A percentile compares a stretch with the other conserved stretches of the same genome.
These are phyloP conservation scores for Gymnosoma rotundatum DNA, from an alignment of 2,888 invertebrate genomes.

Conservation along the genomic window DNA sequence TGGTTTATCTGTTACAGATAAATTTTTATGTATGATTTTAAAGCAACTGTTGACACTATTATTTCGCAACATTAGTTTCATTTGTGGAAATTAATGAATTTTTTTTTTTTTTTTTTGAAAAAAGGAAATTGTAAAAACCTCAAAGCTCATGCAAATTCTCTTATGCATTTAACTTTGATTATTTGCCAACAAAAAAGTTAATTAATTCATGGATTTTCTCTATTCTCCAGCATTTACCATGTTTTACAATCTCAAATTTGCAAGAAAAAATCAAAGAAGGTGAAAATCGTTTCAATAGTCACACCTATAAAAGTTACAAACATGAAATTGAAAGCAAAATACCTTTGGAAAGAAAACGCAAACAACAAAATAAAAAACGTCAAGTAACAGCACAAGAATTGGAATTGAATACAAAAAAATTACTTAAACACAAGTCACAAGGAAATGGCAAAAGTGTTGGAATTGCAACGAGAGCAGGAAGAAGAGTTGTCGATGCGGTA, in stretches of 20 bases:
- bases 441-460: conserved; percentile 26
- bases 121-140: background rate
- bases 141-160: conserved; percentile 18
- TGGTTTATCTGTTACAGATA: too few relatives aligned
- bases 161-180: conserved; percentile 22
- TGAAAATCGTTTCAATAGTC: conserved; percentile 72
- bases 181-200: background rate
- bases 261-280: conserved; percentile 78
- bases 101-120: too few relatives aligned
- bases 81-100: background rate
- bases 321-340: conserved; percentile 70
- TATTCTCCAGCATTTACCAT: conserved; percentile 77
- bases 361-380: conserved; percentile 73
- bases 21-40: background rate
- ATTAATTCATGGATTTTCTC: conserved; percentile 1
- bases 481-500: conserved; percentile 28
- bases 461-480: background rate
- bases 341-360: conserved; percentile 59
- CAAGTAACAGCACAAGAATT: conserved; percentile 72
- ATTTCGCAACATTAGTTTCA: background rate
- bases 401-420: conserved; percentile 68
- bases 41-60: background rate
- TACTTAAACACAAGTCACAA: conserved; percentile 68
- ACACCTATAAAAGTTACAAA: conserved; percentile 77
- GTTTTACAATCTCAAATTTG: conserved; percentile 77